Evolutionary conservation across 2,797 vertebrate genomes (phyloP).

Genomic region (Hipposideros larvatus): DNA sequence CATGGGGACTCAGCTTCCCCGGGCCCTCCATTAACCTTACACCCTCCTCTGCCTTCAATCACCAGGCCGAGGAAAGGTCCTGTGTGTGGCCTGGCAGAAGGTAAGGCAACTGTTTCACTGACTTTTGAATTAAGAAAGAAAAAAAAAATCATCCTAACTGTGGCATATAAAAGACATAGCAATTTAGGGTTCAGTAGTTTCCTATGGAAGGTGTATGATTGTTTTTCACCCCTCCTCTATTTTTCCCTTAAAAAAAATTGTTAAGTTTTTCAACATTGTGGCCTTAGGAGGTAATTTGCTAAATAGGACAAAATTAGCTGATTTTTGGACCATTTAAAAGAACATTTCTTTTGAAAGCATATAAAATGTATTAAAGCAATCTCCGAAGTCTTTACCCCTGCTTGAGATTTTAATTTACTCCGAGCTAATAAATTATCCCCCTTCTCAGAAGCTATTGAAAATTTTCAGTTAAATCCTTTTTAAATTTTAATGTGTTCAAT

Average conservation of each 20-base stretch:
- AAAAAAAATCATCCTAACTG: constrained; percentile 69
- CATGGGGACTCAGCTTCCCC: constrained; percentile 67
- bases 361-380: constrained; percentile 90
- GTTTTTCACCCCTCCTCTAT: constrained; percentile 71
- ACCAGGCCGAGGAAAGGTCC: constrained; percentile 73
- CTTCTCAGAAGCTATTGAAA: constrained; percentile 90
- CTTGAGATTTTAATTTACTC: constrained; percentile 91
- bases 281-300: constrained; percentile 90
- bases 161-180: constrained; percentile 79
- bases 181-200: constrained; percentile 79
- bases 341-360: constrained; percentile 89
- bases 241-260: constrained; percentile 82
- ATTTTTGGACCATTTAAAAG: constrained; percentile 89
- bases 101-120: constrained; percentile 77
- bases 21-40: constrained; percentile 79
- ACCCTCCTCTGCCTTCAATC: constrained; percentile 73
- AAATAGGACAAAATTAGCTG: constrained; percentile 90
- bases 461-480: constrained; percentile 88
- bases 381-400: constrained; percentile 90
- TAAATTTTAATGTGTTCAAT: constrained; percentile 88
- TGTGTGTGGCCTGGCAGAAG: constrained; percentile 66
- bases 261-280: constrained; percentile 88
- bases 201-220: constrained; percentile 81
- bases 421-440: constrained; percentile 90
- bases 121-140: constrained; percentile 82